Conservation (phyloP, 2,888 invertebrate species). For the Platynereis dumerilii region DNA sequence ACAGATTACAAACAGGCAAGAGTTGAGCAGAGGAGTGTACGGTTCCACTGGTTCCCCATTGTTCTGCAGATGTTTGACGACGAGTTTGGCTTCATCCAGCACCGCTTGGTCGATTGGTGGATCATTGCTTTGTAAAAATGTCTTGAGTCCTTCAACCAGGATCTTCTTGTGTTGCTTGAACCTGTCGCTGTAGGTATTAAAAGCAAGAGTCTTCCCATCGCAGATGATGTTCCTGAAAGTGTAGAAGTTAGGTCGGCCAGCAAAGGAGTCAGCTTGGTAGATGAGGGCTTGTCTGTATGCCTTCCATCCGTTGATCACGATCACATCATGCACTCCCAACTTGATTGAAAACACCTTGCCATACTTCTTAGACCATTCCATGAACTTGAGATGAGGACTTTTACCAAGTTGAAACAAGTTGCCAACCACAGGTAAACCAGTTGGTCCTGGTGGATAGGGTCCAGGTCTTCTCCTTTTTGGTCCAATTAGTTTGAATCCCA, state of each 20-base stretch:
- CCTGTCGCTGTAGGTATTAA: background rate
- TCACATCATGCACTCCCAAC: background rate
- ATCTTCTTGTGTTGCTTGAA: conserved; percentile 9
- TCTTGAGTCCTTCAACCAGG: background rate
- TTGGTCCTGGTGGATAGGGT: background rate
- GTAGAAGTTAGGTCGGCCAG: conserved; percentile 6
- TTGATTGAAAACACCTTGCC: conserved; percentile 9
- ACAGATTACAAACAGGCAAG: conserved; percentile 5
- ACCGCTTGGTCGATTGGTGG: conserved; percentile 2
- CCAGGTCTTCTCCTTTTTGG: background rate
- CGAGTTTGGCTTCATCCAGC: background rate
- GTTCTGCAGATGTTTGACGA: background rate
- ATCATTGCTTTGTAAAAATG: conserved; percentile 2
- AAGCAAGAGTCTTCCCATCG: conserved; percentile 5
- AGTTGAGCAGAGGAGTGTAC: conserved; percentile 3
- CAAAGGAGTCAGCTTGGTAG: background rate
- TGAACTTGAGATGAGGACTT: background rate
- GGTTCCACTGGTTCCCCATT: background rate
- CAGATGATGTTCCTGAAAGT: conserved; percentile 7
- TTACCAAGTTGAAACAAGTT: conserved; percentile 8
- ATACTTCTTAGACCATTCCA: conserved; percentile 8
- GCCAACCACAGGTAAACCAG: background rate
- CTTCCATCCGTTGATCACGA: conserved; percentile 1
- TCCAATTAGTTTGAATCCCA: background rate
- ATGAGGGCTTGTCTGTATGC: background rate